phyloP scores from a whole-genome alignment of 2,797 vertebrate genomes.

The Paratrypauchen microcephalus region DNA sequence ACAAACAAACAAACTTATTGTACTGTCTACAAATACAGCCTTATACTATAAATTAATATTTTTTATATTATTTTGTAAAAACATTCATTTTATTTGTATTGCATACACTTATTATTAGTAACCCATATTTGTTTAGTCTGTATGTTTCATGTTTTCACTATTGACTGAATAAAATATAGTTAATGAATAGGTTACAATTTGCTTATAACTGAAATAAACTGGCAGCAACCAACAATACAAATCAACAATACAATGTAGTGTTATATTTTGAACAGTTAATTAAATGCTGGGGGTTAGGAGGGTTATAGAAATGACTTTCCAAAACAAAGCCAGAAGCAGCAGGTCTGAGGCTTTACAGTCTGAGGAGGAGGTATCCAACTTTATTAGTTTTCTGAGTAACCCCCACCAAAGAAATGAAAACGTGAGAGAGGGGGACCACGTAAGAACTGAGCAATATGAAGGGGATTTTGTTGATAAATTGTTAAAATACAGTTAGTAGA shows the following conservation, averaged over 20 bases:
- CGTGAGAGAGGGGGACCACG: neutral
- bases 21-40: no score
- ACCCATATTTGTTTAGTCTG: neutral
- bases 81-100: neutral
- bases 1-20: no score
- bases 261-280: neutral
- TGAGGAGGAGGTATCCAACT: constrained; percentile 23
- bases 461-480: neutral
- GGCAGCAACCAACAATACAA: neutral
- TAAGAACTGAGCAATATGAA: neutral
- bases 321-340: constrained; percentile 24
- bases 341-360: constrained; percentile 36
- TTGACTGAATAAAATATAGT: neutral
- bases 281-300: neutral
- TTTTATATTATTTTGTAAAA: no score
- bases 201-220: neutral
- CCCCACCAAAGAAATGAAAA: constrained; percentile 51
- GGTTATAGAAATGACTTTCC: constrained; percentile 20
- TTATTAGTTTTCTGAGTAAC: constrained; percentile 64
- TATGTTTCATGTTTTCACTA: neutral
- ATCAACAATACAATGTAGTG: neutral
- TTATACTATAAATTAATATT: no score
- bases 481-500: neutral
- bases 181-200: neutral
- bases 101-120: neutral